Conservation (phyloP, 2,888 invertebrate species). For the Craniophora ligustri region DNA sequence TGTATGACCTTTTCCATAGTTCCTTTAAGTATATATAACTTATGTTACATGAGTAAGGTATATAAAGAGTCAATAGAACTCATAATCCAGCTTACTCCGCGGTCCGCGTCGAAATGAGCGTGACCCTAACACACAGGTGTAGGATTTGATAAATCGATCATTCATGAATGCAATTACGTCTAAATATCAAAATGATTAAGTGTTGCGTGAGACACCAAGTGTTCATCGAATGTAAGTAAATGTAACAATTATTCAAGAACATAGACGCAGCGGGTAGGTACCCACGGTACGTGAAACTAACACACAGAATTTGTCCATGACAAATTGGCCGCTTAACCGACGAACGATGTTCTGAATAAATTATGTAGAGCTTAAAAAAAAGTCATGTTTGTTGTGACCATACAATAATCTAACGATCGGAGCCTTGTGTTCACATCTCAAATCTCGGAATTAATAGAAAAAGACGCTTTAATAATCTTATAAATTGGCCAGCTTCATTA, state of each 20-base stretch:
- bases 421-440: slow-evolving; percentile 28
- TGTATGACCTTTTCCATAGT: background rate
- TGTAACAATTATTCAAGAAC: slow-evolving; percentile 60
- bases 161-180: slow-evolving; percentile 43
- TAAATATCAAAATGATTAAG: slow-evolving; percentile 53
- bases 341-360: slow-evolving; percentile 74
- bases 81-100: slow-evolving; percentile 9
- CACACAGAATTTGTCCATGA: slow-evolving; percentile 76
- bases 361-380: slow-evolving; percentile 70
- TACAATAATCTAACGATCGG: slow-evolving; percentile 34
- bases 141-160: slow-evolving; percentile 43
- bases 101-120: slow-evolving; percentile 9
- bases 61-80: slow-evolving; percentile 2
- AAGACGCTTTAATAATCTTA: slow-evolving; percentile 27
- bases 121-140: slow-evolving; percentile 26
- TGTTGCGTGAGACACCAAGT: slow-evolving; percentile 33
- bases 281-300: slow-evolving; percentile 66
- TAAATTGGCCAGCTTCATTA: slow-evolving; percentile 33
- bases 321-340: slow-evolving; percentile 76
- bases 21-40: slow-evolving; percentile 9
- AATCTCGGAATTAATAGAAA: slow-evolving; percentile 39
- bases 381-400: slow-evolving; percentile 49
- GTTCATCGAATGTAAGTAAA: slow-evolving; percentile 50
- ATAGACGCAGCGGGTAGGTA: slow-evolving; percentile 55
- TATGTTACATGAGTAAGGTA: background rate